Base-by-base conservation (phyloP, 2,797 vertebrate species). In the Nothura maculosa region DNA sequence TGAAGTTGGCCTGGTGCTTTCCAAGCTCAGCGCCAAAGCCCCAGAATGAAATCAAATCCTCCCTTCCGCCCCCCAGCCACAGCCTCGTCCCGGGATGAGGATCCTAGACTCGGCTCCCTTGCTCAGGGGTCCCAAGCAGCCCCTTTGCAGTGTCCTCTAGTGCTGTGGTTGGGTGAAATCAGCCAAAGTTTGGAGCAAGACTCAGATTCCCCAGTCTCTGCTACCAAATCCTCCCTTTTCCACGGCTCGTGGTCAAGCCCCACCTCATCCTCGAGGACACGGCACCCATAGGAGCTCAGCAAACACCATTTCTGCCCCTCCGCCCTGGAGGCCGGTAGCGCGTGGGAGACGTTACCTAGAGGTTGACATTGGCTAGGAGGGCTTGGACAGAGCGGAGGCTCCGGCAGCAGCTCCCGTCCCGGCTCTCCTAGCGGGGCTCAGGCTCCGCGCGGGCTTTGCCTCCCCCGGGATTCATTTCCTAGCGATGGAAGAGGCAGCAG, bases 361-460 rank as follows among this genome's bases (percentile, higher is more conserved):
- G 48, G 97, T 74, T 95, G 97, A 96, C 97, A 97, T 97, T 97
- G 83, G 96, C 96, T 90, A 97, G 86, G 72, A 47, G n/a, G 82
- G 85, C 69, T 54, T 52, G 81, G 75, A 52, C 42, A 69, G 87
- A 62, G 77, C 73, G 52, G 42, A 60, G 78, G 90, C 52, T 55
- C 81, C 66, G 75, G 36, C 18, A 15, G 1, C 3, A 30, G 86
- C 87, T 76, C 62, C 47, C 43, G 86, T 79, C 92, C 69, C 52
- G 2, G 75, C 52, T 69, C 89, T 81, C 93, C 77, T 72, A 66
- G 67, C 68, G 45, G 93, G 73, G 60, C 62, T 7, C n/a, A 32
- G 81, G 62, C 70, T 94, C 74, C 72, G 67, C 42, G 79, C 66
- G 30, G 82, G 30, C 28, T 83, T 69, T 61, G 75, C 67, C 84